Percentiles rank a stretch among this genome's conserved stretches.
Evolutionary conservation across 2,797 vertebrate species (phyloP).

Genomic region (Chaetodon trifasciatus): DNA sequence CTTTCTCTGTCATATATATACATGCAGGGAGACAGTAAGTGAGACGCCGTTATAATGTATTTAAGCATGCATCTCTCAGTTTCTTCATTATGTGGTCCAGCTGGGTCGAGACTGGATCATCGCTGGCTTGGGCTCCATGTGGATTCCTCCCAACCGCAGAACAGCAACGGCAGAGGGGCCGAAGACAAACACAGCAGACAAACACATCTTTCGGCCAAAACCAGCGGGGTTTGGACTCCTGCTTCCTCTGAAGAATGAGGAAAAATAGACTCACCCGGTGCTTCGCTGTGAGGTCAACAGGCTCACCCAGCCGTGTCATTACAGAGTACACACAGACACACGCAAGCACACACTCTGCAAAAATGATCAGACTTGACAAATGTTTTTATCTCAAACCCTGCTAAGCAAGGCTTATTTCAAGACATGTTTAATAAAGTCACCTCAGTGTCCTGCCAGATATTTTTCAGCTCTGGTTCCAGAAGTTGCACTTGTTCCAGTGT

Average conservation of each 20-base stretch:
- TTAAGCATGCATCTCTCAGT: slow-evolving; percentile 40
- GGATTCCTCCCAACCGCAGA: slow-evolving; percentile 58
- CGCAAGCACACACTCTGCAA: slow-evolving; percentile 35
- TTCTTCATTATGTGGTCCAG: slow-evolving; percentile 44
- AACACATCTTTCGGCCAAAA: slow-evolving; percentile 74
- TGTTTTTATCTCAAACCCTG: slow-evolving; percentile 44
- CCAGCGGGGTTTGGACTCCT: slow-evolving; percentile 75
- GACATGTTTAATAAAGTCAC: slow-evolving; percentile 44
- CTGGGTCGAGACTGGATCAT: slow-evolving; percentile 51
- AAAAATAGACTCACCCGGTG: slow-evolving; percentile 51
- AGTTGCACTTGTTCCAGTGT: slow-evolving; percentile 31
- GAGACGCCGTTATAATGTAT: slow-evolving; percentile 29
- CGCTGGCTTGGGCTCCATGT: slow-evolving; percentile 26
- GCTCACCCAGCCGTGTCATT: slow-evolving; percentile 70
- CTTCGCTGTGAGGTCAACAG: slow-evolving; percentile 71
- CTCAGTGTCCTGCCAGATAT: slow-evolving; percentile 28
- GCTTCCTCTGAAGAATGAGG: slow-evolving; percentile 64
- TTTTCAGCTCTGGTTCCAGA: slow-evolving; percentile 17
- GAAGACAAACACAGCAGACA: slow-evolving; percentile 74
- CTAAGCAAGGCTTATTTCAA: slow-evolving; percentile 39
- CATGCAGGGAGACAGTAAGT: slow-evolving; percentile 32
- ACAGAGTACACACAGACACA: slow-evolving; percentile 62
- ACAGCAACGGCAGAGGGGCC: slow-evolving; percentile 50
- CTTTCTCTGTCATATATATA: slow-evolving; percentile 20
- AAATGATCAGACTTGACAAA: slow-evolving; percentile 61